phyloP scores from a whole-genome alignment of 2,113 vertebrate genomes.

The Dicerorhinus sumatrensis region DNA sequence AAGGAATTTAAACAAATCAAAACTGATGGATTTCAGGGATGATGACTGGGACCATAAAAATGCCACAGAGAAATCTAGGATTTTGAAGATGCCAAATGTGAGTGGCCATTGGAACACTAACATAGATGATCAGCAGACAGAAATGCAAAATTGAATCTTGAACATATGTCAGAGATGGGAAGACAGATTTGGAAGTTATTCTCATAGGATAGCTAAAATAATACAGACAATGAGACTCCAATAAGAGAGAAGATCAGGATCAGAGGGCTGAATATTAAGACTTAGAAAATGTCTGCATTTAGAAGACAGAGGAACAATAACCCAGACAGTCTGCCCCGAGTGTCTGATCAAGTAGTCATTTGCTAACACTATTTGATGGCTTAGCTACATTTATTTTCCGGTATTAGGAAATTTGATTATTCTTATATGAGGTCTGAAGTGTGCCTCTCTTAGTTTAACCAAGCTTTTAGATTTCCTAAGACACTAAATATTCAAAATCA shows the following conservation, averaged over 20 bases:
- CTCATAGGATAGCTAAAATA: background rate
- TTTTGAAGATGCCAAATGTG: background rate
- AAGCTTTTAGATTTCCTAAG: conserved; percentile 1
- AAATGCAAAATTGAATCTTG: background rate
- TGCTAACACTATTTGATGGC: background rate
- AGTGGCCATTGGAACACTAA: background rate
- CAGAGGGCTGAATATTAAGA: background rate
- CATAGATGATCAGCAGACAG: background rate
- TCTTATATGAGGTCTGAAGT: background rate
- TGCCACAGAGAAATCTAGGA: background rate
- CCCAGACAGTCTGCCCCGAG: background rate
- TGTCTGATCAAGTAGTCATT: background rate
- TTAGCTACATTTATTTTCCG: background rate
- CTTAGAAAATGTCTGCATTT: background rate
- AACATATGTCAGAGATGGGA: background rate
- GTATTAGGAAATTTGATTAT: background rate
- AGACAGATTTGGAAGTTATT: background rate
- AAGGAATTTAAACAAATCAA: background rate
- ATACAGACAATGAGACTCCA: background rate
- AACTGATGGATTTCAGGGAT: background rate
- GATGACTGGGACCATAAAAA: background rate
- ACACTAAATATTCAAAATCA: conserved; percentile 18
- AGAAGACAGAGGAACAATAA: background rate
- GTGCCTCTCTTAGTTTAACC: background rate
- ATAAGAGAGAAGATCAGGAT: background rate